Conservation (phyloP, 92 coral and sea anemone genomes). For the Meandrina meandrites region DNA sequence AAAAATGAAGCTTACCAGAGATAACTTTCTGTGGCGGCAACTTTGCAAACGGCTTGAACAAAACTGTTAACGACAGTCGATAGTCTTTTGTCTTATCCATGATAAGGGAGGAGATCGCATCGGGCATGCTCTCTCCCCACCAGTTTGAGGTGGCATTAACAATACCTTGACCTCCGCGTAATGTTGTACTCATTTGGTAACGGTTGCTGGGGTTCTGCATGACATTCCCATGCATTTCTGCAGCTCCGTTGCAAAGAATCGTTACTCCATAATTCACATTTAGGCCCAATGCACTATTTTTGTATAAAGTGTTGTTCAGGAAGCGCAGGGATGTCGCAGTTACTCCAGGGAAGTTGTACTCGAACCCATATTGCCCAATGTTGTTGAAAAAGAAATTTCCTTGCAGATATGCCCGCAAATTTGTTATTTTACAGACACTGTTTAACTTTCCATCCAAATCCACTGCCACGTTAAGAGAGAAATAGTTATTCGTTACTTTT, state of each 20-base stretch:
- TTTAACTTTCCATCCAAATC: neutral
- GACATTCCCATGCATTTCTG: conserved; percentile 38
- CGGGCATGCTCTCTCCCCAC: conserved; percentile 50
- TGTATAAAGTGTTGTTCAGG: conserved; percentile 13
- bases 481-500: conserved; percentile 22
- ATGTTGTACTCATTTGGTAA: conserved; percentile 39
- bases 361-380: conserved; percentile 16
- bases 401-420: neutral
- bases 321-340: neutral
- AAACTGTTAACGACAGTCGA: conserved; percentile 50
- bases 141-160: conserved; percentile 59
- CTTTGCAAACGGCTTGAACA: conserved; percentile 38
- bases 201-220: conserved; percentile 56
- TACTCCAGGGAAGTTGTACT: neutral
- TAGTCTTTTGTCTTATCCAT: conserved; percentile 40
- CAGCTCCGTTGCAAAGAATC: conserved; percentile 33
- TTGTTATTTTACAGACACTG: conserved; percentile 22
- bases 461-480: conserved; percentile 18
- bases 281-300: conserved; percentile 22
- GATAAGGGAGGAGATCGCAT: conserved; percentile 34
- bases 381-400: conserved; percentile 38
- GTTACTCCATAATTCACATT: conserved; percentile 31
- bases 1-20: conserved; percentile 40
- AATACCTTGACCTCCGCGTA: conserved; percentile 14
- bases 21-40: conserved; percentile 25